Evolutionary conservation across 2,888 invertebrate genomes (phyloP).

Genomic region (Amaurobius ferox): DNA sequence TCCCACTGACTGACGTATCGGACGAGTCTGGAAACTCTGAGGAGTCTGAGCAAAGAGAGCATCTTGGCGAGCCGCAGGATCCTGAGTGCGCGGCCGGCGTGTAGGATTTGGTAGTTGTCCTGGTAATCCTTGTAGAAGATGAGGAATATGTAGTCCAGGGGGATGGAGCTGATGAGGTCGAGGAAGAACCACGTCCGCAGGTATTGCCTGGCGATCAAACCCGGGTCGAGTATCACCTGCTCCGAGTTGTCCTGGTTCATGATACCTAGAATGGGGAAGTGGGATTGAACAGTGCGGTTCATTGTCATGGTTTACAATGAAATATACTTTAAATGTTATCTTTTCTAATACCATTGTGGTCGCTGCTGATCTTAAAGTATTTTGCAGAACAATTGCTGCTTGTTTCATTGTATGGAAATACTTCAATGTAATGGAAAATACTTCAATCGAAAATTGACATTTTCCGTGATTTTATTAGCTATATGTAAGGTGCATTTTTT

Average conservation of each 20-base stretch:
- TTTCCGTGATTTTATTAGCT: too few relatives aligned
- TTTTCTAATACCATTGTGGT: too few relatives aligned
- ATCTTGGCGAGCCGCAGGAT: constrained; percentile 97
- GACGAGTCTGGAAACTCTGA: constrained; percentile 96
- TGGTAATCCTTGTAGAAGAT: constrained; percentile 99
- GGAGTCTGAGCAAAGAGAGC: constrained; percentile 94
- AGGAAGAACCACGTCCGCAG: constrained; percentile 99
- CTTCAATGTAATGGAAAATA: too few relatives aligned
- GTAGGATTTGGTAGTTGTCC: constrained; percentile 97
- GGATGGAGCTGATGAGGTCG: constrained; percentile 99
- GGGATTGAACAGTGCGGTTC: too few relatives aligned
- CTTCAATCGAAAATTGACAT: too few relatives aligned
- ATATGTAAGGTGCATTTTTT: too few relatives aligned
- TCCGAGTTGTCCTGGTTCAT: constrained; percentile 99
- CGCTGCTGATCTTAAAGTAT: too few relatives aligned
- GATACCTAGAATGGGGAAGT: constrained; percentile 89
- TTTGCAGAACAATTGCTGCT: too few relatives aligned
- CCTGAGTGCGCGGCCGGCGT: constrained; percentile 96
- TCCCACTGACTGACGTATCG: constrained; percentile 99
- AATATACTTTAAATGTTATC: too few relatives aligned
- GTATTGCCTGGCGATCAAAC: constrained; percentile 98
- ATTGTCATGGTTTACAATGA: too few relatives aligned
- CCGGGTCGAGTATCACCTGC: constrained; percentile 99
- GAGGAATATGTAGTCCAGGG: constrained; percentile 99
- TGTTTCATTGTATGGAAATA: too few relatives aligned